Percentiles rank a stretch among this genome's conserved stretches.
Evolutionary conservation across 2,888 invertebrate species (phyloP).

Genomic region (Cataglyphis livida): DNA sequence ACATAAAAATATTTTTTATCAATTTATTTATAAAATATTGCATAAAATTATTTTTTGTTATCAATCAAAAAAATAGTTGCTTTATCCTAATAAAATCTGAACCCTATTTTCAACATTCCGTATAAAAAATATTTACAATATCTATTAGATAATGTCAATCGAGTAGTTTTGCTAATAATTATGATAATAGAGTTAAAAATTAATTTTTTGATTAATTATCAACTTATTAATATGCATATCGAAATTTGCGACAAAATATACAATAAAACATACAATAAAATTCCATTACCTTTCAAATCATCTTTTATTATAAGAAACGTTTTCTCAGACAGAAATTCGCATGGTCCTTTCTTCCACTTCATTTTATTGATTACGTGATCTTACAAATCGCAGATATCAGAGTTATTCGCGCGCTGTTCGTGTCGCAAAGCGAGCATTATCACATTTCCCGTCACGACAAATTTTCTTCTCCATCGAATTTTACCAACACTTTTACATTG

Average conservation of each 20-base stretch:
- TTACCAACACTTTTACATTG: background rate
- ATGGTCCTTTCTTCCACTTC: conserved; percentile 79
- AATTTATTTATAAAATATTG: background rate
- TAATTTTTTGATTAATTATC: background rate
- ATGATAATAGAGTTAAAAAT: background rate
- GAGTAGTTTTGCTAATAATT: background rate
- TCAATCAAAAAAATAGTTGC: background rate
- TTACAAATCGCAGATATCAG: background rate
- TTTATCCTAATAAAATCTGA: background rate
- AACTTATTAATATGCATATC: background rate
- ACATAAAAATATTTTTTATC: background rate
- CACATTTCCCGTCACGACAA: background rate
- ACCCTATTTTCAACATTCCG: background rate
- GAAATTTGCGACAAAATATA: background rate
- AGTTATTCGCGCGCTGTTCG: background rate
- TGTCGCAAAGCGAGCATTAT: conserved; percentile 13
- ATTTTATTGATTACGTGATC: conserved; percentile 34
- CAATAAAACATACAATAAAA: background rate
- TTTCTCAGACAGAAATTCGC: conserved; percentile 80
- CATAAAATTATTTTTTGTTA: background rate
- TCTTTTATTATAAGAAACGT: conserved; percentile 80
- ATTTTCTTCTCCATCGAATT: background rate
- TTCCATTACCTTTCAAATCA: conserved; percentile 64
- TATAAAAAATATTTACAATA: background rate
- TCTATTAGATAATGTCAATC: background rate